Percentiles rank a stretch among this genome's conserved stretches.
Evolutionary conservation across 2,888 invertebrate genomes (phyloP).

Genomic region (Cotesia congregata): DNA sequence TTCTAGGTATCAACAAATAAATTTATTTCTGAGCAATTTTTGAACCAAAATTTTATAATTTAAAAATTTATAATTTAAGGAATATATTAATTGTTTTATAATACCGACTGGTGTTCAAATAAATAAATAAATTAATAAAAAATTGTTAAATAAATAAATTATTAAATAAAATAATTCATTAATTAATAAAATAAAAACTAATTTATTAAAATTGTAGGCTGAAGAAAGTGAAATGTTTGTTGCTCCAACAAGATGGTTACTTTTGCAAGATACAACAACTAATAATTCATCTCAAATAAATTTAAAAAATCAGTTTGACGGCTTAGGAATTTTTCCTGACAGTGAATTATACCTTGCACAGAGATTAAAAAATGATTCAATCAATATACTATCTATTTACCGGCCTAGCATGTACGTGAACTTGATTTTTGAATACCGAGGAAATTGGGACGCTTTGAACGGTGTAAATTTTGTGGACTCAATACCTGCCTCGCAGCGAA

Average conservation of each 20-base stretch:
- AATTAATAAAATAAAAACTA: no score
- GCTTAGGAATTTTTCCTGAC: constrained; percentile 57
- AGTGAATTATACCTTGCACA: constrained; percentile 57
- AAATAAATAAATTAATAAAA: no score
- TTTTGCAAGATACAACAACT: constrained; percentile 52
- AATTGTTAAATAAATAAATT: no score
- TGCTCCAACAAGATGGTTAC: constrained; percentile 59
- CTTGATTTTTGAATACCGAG: constrained; percentile 57
- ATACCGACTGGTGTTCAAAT: no score
- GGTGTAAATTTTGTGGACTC: constrained; percentile 48
- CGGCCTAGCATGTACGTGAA: constrained; percentile 52
- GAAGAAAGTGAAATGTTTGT: constrained; percentile 54
- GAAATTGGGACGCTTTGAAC: constrained; percentile 52
- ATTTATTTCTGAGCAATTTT: no score
- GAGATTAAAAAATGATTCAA: constrained; percentile 40
- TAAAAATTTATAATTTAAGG: no score
- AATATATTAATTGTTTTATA: no score
- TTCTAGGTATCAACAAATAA: no score
- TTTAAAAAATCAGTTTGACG: constrained; percentile 44
- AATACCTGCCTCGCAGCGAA: constrained; percentile 54
- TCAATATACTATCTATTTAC: constrained; percentile 57
- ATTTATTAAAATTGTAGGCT: constrained; percentile 50
- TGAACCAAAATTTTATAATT: no score
- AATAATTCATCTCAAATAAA: constrained; percentile 13
- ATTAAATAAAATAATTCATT: no score